Evolutionary conservation across 2,888 invertebrate genomes (phyloP).

Genomic region (Aphidius colemani): DNA sequence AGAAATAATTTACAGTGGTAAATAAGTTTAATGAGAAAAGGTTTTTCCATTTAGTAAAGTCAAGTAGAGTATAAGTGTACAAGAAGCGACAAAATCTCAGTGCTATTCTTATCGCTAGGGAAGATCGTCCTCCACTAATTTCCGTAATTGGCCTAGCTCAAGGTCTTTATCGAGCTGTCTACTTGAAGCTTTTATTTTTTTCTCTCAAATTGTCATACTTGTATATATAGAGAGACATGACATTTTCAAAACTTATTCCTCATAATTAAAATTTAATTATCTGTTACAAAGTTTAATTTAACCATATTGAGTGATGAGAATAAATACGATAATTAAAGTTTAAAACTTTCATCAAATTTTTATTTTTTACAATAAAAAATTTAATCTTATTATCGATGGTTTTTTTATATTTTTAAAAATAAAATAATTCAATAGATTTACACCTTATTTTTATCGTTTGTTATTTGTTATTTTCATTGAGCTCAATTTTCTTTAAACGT

Average conservation of each 20-base stretch:
- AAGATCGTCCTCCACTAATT: conserved; percentile 31
- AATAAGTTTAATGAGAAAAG: conserved; percentile 24
- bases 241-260: background rate
- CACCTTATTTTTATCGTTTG: too few relatives aligned
- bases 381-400: too few relatives aligned
- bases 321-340: too few relatives aligned
- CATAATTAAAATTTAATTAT: background rate
- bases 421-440: too few relatives aligned
- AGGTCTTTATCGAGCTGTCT: conserved; percentile 23
- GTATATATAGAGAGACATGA: background rate
- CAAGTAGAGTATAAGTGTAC: too few relatives aligned
- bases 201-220: background rate
- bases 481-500: too few relatives aligned
- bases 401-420: too few relatives aligned
- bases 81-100: background rate
- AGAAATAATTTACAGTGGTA: background rate
- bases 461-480: too few relatives aligned
- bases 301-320: too few relatives aligned
- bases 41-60: too few relatives aligned
- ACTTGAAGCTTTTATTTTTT: conserved; percentile 6
- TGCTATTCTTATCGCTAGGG: conserved; percentile 27
- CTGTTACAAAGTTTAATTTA: background rate
- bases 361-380: too few relatives aligned
- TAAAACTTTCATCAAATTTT: too few relatives aligned
- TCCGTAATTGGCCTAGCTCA: conserved; percentile 29